phyloP scores from a whole-genome alignment of 2,797 vertebrate species.

The Okamejei kenojei region DNA sequence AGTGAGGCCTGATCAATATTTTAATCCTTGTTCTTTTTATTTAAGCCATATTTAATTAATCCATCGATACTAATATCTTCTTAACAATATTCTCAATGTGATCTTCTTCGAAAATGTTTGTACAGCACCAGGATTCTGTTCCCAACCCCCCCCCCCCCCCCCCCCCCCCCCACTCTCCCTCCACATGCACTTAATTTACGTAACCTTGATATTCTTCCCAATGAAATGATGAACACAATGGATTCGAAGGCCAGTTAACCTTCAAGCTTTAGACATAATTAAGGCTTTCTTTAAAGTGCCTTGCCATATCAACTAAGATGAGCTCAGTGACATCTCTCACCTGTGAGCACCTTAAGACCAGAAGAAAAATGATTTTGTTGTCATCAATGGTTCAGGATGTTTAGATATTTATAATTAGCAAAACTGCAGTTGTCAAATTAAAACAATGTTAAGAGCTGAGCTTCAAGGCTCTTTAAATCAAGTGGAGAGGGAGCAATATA shows the following conservation, averaged over 20 bases:
- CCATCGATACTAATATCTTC: not conserved
- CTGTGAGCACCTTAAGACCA: not conserved
- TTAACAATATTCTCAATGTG: not conserved
- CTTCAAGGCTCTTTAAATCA: not conserved
- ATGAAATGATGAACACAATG: too few species aligned
- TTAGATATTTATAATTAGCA: not conserved
- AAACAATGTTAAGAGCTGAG: not conserved
- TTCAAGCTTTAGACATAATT: not conserved
- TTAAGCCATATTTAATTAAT: not conserved
- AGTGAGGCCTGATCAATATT: not conserved
- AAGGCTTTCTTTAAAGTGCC: not conserved
- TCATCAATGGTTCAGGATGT: not conserved
- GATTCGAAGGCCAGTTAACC: not conserved
- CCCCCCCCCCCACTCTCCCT: not conserved
- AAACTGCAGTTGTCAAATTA: not conserved
- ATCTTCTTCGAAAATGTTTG: not conserved
- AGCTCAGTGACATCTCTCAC: not conserved
- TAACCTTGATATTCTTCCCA: not conserved
- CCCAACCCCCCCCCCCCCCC: not conserved
- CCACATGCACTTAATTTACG: not conserved
- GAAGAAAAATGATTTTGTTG: not conserved
- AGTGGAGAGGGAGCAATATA: not conserved
- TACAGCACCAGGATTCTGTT: not conserved
- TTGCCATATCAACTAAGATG: not conserved
- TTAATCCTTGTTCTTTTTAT: not conserved